Percentiles rank a stretch among this genome's conserved stretches.
Conservation (phyloP, 2,888 invertebrate species). For the Rhagophthalmus giganteus region DNA sequence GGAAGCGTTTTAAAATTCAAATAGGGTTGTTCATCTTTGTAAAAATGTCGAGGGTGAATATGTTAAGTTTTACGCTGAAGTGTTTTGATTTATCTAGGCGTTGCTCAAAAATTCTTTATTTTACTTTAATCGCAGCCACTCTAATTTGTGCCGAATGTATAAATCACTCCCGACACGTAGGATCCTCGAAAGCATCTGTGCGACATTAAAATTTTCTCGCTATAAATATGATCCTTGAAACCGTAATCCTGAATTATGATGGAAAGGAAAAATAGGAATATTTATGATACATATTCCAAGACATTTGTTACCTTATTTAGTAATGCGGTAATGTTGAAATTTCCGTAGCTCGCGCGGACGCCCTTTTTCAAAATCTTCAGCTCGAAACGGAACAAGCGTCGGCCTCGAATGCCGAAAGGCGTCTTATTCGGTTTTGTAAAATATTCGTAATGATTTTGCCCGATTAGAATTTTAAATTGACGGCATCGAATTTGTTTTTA, state of each 20-base stretch:
- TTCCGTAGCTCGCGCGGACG: constrained; percentile 21
- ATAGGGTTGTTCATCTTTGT: constrained; percentile 45
- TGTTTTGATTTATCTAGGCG: constrained; percentile 29
- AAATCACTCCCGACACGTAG: constrained; percentile 4
- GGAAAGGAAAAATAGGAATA: constrained; percentile 39
- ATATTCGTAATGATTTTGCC: too few species aligned
- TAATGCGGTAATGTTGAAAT: constrained; percentile 22
- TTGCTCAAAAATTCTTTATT: constrained; percentile 15
- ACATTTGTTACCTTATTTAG: constrained; percentile 33
- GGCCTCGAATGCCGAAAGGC: neutral
- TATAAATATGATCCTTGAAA: constrained; percentile 48
- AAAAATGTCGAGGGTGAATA: constrained; percentile 42
- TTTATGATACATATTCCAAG: constrained; percentile 37
- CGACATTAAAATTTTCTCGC: constrained; percentile 52
- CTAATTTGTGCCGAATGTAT: constrained; percentile 3
- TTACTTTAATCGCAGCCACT: constrained; percentile 4
- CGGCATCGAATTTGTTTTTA: too few species aligned
- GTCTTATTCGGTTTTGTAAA: too few species aligned
- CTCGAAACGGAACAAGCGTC: neutral
- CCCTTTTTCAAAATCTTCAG: constrained; percentile 11
- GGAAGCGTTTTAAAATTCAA: constrained; percentile 46
- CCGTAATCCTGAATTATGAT: constrained; percentile 53
- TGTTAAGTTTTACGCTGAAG: constrained; percentile 36
- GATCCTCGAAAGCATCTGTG: constrained; percentile 42
- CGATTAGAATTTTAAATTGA: neutral